Base-by-base conservation (phyloP, 92 coral and sea anemone species). In the Phenganax subtilis region DNA sequence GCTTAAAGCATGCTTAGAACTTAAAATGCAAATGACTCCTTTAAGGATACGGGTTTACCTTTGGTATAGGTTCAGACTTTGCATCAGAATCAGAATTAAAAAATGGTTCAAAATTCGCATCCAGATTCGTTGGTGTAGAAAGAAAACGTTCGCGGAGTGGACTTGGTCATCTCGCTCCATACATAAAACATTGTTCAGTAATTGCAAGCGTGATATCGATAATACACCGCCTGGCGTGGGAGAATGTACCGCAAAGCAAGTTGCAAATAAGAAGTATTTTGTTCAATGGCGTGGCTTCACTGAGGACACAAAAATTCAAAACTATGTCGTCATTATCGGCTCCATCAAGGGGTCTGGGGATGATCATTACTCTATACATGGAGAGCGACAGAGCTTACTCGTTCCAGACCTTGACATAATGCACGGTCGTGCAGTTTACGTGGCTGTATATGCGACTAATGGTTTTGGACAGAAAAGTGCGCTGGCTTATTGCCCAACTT, bases 271-370 rank as follows among this genome's bases (percentile, higher is more conserved):
- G 61, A 87, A 84, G 55, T 94, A 94, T 82, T 86, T 90, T 52
- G 85, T 94, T n/a, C 96, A 93, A 65, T 94, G 97, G 98, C 91
- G 89, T 37, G 92, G 96, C 12, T 91, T 91, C 71, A 63, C 81
- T 52, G 97, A 91, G 55, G 93, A 91, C 65, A 89, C 89, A 27
- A 81, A 80, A 55, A 89, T 94, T 83, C 85, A 76, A 14, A 86
- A 87, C 72, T 94, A 92, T 73, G 79, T 87, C 75, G 89, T 94
- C 37, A 86, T 86, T 10, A 85, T 94, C 3, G 98, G 98, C 72
- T 90, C 97, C 15, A 85, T 88, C 54, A 81, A 81, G 47, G 96
- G 97, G 10, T 94, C 97, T 59, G 93, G 91, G 11, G 98, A 94
- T 70, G 91, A 92, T 53, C 88, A 84, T 81, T 82, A 87, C 51